Conservation (phyloP, 2,113 vertebrate genomes). For the Mugil cephalus region DNA sequence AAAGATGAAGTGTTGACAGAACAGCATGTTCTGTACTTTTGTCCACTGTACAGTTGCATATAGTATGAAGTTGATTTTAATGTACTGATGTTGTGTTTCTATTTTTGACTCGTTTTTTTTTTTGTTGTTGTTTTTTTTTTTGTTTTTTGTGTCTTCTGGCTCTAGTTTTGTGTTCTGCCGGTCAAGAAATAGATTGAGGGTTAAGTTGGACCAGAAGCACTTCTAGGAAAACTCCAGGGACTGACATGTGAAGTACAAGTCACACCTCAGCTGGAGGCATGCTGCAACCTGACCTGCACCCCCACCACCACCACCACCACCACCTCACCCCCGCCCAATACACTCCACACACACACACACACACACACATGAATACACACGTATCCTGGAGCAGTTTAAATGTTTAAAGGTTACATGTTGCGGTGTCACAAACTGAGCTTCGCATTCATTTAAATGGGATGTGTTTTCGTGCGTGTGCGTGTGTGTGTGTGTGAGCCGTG, state of each 20-base stretch:
- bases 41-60: not conserved
- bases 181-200: not conserved
- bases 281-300: slow-evolving; percentile 28
- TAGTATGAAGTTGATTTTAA: not conserved
- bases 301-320: not conserved
- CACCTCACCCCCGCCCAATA: not conserved
- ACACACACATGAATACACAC: not conserved
- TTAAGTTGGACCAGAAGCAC: not conserved
- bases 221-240: slow-evolving; percentile 16
- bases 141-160: too few relatives aligned
- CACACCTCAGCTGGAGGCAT: slow-evolving; percentile 26
- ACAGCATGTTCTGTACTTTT: not conserved
- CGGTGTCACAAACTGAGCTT: too few relatives aligned
- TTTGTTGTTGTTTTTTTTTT: not conserved
- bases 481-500: not conserved
- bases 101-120: not conserved
- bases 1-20: not conserved
- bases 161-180: not conserved
- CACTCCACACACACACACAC: not conserved
- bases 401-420: slow-evolving; percentile 1
- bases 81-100: not conserved
- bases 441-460: too few relatives aligned
- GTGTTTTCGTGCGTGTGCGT: too few relatives aligned
- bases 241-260: slow-evolving; percentile 28
- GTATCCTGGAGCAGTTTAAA: not conserved